phyloP scores from a whole-genome alignment of 2,113 vertebrate species.

The Siniperca knerii region DNA sequence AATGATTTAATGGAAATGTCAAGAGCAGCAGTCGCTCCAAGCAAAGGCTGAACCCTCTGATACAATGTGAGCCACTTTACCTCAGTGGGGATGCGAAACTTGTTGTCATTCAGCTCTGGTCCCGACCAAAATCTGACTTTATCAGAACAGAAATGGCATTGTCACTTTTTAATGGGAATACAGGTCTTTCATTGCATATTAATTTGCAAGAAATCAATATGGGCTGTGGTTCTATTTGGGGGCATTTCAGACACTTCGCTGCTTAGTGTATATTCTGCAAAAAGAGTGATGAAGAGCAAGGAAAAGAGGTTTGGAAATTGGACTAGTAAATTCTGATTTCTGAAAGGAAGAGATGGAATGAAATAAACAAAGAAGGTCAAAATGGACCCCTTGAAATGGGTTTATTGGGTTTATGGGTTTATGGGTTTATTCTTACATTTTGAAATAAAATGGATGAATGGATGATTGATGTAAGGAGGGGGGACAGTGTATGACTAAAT shows the following conservation, averaged over 20 bases:
- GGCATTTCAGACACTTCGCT: constrained; percentile 47
- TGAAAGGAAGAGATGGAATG: not conserved
- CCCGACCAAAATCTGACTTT: constrained; percentile 70
- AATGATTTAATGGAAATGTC: constrained; percentile 80
- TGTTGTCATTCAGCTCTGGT: constrained; percentile 75
- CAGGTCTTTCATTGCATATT: constrained; percentile 75
- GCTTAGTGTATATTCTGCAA: constrained; percentile 30
- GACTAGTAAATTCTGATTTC: constrained; percentile 5
- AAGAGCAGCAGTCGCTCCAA: constrained; percentile 72
- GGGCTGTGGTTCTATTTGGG: constrained; percentile 38
- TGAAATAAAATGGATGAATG: constrained; percentile 12
- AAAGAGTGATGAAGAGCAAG: not conserved
- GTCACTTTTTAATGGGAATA: constrained; percentile 79
- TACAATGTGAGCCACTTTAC: constrained; percentile 58
- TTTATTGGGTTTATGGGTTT: not conserved
- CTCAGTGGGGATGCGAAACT: constrained; percentile 66
- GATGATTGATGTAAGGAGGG: not conserved
- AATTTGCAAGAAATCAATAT: constrained; percentile 76
- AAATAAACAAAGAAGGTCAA: constrained; percentile 27
- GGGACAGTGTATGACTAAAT: not conserved
- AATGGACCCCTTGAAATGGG: not conserved
- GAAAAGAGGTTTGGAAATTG: not conserved
- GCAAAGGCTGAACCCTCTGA: constrained; percentile 65
- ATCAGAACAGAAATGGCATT: constrained; percentile 77
- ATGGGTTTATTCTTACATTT: not conserved